Conservation (phyloP, 2,113 vertebrate species). For the Mugil cephalus region DNA sequence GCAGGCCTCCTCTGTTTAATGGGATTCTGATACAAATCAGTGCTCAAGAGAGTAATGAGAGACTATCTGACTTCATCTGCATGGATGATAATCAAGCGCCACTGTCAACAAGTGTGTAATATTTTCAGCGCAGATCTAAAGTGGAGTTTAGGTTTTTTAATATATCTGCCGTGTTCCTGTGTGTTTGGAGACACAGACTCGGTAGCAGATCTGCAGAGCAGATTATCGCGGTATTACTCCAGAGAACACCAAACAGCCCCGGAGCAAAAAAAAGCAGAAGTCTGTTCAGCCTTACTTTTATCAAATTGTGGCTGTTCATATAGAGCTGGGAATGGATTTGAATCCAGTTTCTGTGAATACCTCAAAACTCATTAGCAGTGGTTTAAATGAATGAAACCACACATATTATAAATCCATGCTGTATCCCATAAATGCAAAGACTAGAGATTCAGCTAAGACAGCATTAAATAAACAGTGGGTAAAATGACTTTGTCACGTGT, state of each 20-base stretch:
- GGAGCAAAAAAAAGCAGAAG: slow-evolving; percentile 26
- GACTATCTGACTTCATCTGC: background rate
- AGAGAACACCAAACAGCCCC: slow-evolving; percentile 32
- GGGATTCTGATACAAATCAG: slow-evolving; percentile 33
- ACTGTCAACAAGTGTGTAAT: too few species aligned
- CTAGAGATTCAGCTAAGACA: too few species aligned
- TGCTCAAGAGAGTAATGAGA: background rate
- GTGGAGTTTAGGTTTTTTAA: too few species aligned
- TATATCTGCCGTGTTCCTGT: background rate
- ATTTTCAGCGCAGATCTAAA: too few species aligned
- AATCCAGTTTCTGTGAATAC: slow-evolving; percentile 15
- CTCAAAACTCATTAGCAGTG: background rate
- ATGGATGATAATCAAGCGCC: too few species aligned
- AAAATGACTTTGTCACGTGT: too few species aligned
- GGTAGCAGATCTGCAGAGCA: slow-evolving; percentile 22
- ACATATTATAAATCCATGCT: too few species aligned
- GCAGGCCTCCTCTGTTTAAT: slow-evolving; percentile 14
- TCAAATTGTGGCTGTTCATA: slow-evolving; percentile 16
- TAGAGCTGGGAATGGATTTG: slow-evolving; percentile 3
- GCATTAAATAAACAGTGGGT: too few species aligned
- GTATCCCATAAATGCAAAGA: too few species aligned
- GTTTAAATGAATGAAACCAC: too few species aligned
- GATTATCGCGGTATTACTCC: slow-evolving; percentile 35
- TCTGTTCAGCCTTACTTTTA: slow-evolving; percentile 19
- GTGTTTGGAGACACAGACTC: slow-evolving; percentile 12